Conservation (phyloP, 2,888 invertebrate genomes). For the Hartigia nigra region DNA sequence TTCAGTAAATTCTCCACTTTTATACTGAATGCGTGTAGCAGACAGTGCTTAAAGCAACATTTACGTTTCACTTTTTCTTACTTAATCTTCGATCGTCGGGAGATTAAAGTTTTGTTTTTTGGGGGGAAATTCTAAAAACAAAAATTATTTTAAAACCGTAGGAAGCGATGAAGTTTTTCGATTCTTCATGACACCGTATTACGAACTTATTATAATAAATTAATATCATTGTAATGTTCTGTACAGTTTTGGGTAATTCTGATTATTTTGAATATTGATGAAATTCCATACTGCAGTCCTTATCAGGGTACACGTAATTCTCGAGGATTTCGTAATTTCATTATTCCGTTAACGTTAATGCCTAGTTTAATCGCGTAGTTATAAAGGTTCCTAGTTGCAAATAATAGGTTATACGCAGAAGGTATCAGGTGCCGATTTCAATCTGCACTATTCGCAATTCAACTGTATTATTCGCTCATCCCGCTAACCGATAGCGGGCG, state of each 20-base stretch:
- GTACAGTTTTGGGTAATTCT: background rate
- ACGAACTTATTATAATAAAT: background rate
- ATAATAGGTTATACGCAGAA: conserved; percentile 52
- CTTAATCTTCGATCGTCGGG: background rate
- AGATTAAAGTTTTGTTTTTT: background rate
- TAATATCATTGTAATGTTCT: background rate
- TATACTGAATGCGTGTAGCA: background rate
- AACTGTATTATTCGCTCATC: conserved; percentile 56
- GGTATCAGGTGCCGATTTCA: conserved; percentile 57
- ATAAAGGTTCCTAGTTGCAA: conserved; percentile 46
- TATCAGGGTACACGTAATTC: background rate
- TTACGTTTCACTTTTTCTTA: no score
- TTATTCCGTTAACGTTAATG: conserved; percentile 27
- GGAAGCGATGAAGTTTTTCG: background rate
- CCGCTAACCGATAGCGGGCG: conserved; percentile 45
- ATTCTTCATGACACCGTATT: background rate
- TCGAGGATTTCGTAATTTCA: conserved; percentile 8
- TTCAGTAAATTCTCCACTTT: background rate
- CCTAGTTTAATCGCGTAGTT: conserved; percentile 19
- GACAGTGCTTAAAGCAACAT: background rate
- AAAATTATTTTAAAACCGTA: background rate
- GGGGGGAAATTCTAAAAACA: background rate
- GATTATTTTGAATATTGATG: background rate
- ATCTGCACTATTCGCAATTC: conserved; percentile 54
- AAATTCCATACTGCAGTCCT: background rate